Conservation (phyloP, 2,113 vertebrate species). For the Podarcis muralis region DNA sequence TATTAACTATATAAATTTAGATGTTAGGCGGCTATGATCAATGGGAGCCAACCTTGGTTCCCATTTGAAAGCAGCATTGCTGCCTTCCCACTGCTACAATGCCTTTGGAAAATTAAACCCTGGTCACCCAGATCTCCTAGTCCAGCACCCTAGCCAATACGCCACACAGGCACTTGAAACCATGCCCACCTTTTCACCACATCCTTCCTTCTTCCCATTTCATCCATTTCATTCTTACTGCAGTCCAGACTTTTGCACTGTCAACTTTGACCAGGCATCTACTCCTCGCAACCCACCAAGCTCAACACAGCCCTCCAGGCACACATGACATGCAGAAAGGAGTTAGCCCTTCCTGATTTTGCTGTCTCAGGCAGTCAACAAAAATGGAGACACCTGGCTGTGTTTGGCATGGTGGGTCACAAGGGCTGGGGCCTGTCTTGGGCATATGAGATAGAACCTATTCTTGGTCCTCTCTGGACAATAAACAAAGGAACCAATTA, state of each 20-base stretch:
- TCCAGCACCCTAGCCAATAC: background rate
- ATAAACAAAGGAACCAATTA: constrained; percentile 61
- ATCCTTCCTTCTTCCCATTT: background rate
- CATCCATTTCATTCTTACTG: background rate
- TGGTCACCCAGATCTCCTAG: background rate
- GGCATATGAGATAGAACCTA: constrained; percentile 51
- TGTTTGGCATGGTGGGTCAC: background rate
- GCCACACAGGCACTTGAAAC: background rate
- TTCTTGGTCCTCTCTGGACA: constrained; percentile 68
- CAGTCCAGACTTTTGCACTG: background rate
- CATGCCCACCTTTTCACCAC: background rate
- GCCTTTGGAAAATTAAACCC: too few relatives aligned
- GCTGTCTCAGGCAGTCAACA: background rate
- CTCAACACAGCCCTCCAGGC: background rate
- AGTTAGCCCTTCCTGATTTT: background rate
- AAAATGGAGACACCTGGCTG: background rate
- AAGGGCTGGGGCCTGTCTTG: constrained; percentile 15
- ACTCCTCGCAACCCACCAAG: background rate
- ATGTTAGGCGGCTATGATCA: too few relatives aligned
- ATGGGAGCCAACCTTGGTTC: too few relatives aligned
- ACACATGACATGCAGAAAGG: background rate
- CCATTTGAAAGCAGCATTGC: too few relatives aligned
- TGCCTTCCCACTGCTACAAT: too few relatives aligned
- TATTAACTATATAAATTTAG: too few relatives aligned
- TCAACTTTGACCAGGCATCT: background rate